Conservation (phyloP, 2,113 vertebrate genomes). For the Rhagologus leucostigma region DNA sequence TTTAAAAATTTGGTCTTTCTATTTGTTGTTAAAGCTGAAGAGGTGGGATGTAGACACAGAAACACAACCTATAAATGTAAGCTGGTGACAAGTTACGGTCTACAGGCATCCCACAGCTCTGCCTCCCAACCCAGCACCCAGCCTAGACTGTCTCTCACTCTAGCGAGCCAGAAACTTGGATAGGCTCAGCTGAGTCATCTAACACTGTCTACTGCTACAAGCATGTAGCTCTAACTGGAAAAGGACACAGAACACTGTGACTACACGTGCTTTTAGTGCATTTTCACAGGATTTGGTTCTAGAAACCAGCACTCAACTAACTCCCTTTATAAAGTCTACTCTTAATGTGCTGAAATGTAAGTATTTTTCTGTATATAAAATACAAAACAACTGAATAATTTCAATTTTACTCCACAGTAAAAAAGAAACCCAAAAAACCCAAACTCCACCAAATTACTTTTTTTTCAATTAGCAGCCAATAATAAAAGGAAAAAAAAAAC, state of each 20-base stretch:
- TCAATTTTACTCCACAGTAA: not conserved
- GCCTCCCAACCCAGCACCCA: not conserved
- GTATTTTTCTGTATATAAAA: not conserved
- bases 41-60: not conserved
- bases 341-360: not conserved
- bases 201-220: not conserved
- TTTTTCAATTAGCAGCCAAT: not conserved
- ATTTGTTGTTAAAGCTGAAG: not conserved
- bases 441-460: not conserved
- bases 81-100: not conserved
- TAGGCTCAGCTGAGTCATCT: not conserved
- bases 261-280: rapidly evolving
- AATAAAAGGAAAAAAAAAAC: too few relatives aligned
- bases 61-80: not conserved
- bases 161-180: not conserved
- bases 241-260: not conserved
- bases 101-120: not conserved
- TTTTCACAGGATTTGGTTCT: not conserved
- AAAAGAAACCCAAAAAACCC: not conserved
- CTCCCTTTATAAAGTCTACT: not conserved
- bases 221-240: not conserved
- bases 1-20: not conserved
- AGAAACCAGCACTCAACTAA: not conserved
- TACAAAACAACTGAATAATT: not conserved
- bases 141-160: not conserved